Evolutionary conservation across 2,888 invertebrate species (phyloP).

Genomic region (Mycalesis mineus): DNA sequence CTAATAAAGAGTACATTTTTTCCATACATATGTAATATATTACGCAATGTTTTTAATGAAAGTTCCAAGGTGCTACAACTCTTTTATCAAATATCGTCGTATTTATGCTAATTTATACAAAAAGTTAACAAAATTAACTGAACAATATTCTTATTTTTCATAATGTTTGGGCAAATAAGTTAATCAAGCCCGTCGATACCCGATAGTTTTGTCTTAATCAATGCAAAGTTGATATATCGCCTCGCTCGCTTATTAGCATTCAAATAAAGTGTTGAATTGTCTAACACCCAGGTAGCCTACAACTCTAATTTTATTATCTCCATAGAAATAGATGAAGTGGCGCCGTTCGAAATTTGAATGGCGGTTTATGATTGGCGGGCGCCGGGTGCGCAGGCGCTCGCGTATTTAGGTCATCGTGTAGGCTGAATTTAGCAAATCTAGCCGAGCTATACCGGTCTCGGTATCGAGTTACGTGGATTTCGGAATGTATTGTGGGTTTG

Average conservation of each 20-base stretch:
- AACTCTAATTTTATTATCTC: constrained; percentile 50
- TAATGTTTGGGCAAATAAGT: too few relatives aligned
- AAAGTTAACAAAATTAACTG: too few relatives aligned
- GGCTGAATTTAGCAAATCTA: constrained; percentile 60
- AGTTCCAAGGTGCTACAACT: too few relatives aligned
- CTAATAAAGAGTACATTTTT: too few relatives aligned
- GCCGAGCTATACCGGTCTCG: constrained; percentile 38
- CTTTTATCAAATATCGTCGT: too few relatives aligned
- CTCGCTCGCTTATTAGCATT: constrained; percentile 9
- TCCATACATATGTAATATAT: too few relatives aligned
- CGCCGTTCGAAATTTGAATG: constrained; percentile 68
- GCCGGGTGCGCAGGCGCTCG: constrained; percentile 61
- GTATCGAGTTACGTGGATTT: constrained; percentile 24
- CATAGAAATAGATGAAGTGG: constrained; percentile 51
- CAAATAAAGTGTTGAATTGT: constrained; percentile 52
- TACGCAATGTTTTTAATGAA: too few relatives aligned
- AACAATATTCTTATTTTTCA: too few relatives aligned
- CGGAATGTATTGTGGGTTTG: constrained; percentile 29
- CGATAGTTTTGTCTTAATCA: not conserved
- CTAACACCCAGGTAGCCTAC: constrained; percentile 51
- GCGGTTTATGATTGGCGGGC: constrained; percentile 65
- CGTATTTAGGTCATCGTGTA: constrained; percentile 72
- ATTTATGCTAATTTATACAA: too few relatives aligned
- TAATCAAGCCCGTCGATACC: not conserved
- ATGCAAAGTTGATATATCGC: constrained; percentile 8